Evolutionary conservation across 2,888 invertebrate species (phyloP).

Genomic region (Eretmocerus hayati): DNA sequence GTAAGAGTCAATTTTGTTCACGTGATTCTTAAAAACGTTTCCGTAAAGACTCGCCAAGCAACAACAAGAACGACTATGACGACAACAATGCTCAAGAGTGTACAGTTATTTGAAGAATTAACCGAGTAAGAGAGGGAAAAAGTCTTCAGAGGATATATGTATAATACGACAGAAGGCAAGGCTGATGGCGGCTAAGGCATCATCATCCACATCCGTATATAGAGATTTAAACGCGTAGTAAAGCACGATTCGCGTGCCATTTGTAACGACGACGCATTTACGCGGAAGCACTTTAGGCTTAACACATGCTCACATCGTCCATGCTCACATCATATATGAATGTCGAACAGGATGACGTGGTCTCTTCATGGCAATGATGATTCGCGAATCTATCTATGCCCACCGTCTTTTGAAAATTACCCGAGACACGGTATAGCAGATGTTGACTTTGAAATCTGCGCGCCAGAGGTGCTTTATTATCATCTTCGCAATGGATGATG

Average conservation of each 20-base stretch:
- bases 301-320: too few species aligned
- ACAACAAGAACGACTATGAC: constrained; percentile 3
- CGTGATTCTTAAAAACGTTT: neutral
- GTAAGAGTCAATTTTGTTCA: too few species aligned
- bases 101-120: constrained; percentile 10
- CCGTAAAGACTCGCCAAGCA: neutral
- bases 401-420: too few species aligned
- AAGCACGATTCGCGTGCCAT: constrained; percentile 5
- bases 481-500: neutral
- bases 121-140: neutral
- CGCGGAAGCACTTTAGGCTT: neutral
- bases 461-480: too few species aligned
- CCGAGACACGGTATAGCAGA: too few species aligned
- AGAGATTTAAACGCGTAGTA: constrained; percentile 17
- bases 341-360: too few species aligned
- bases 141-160: too few species aligned
- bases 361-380: too few species aligned
- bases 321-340: too few species aligned
- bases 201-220: neutral
- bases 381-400: too few species aligned
- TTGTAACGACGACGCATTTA: too few species aligned
- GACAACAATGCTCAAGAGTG: neutral
- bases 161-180: constrained; percentile 7
- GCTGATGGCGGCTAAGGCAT: neutral
- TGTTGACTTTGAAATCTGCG: too few species aligned